Evolutionary conservation across 2,888 invertebrate genomes (phyloP).

Genomic region (Tipula lateralis): DNA sequence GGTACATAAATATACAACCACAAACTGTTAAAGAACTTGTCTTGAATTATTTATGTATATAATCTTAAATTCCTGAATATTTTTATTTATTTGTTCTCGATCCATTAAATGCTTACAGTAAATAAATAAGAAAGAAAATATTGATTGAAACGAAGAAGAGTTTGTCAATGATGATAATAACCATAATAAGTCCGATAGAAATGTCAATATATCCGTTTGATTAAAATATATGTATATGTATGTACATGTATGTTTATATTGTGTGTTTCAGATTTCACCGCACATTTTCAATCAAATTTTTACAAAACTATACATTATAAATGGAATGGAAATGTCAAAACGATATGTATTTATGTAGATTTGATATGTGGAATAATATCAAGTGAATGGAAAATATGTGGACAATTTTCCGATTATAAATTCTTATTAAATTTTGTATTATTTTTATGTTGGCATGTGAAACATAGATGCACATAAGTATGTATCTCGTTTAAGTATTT

Average conservation of each 20-base stretch:
- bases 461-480: no score
- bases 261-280: background rate
- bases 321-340: constrained; percentile 1
- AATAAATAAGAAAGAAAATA: background rate
- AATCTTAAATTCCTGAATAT: background rate
- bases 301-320: background rate
- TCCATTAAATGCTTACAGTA: background rate
- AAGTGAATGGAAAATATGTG: background rate
- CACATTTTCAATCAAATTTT: background rate
- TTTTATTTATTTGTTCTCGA: background rate
- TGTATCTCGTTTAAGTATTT: no score
- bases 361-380: background rate
- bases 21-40: constrained; percentile 14
- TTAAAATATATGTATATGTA: no score
- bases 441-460: no score
- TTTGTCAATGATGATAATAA: constrained; percentile 9
- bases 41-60: background rate
- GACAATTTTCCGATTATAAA: background rate
- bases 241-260: no score
- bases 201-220: background rate
- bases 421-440: background rate
- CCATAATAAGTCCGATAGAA: constrained; percentile 20
- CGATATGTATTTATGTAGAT: background rate
- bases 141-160: constrained; percentile 19
- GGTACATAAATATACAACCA: background rate